Percentiles rank a stretch among this genome's conserved stretches.
Conservation (phyloP, 2,888 invertebrate species). For the Lamellibrachia satsuma region DNA sequence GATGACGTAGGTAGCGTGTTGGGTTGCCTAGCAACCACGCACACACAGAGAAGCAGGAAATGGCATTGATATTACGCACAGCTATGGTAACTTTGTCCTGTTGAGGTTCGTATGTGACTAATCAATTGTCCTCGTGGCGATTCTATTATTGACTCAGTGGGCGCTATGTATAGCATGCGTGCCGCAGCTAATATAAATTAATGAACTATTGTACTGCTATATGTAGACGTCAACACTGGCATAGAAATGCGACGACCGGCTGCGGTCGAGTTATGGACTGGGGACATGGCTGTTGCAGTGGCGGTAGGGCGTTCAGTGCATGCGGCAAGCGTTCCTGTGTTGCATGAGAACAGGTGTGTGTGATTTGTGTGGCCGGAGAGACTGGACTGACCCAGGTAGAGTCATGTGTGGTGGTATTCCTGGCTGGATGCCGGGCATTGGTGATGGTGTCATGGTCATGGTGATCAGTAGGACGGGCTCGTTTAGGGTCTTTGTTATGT, state of each 20-base stretch:
- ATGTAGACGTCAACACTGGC: slow-evolving; percentile 17
- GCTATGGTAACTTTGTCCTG: background rate
- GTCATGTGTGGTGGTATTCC: background rate
- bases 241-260: background rate
- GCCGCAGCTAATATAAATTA: slow-evolving; percentile 10
- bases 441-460: too few relatives aligned
- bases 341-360: background rate
- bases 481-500: too few relatives aligned
- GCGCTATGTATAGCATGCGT: background rate
- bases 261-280: background rate
- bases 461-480: too few relatives aligned
- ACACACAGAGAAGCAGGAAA: background rate
- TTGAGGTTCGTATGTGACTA: background rate
- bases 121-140: slow-evolving; percentile 13
- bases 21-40: background rate
- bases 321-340: background rate
- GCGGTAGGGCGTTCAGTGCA: background rate
- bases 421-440: too few relatives aligned
- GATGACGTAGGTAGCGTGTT: background rate
- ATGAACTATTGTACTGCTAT: background rate
- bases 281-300: background rate
- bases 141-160: background rate
- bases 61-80: slow-evolving; percentile 5
- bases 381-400: background rate
- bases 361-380: background rate